Evolutionary conservation across 2,888 invertebrate species (phyloP).

Genomic region (Diaphora mendica): DNA sequence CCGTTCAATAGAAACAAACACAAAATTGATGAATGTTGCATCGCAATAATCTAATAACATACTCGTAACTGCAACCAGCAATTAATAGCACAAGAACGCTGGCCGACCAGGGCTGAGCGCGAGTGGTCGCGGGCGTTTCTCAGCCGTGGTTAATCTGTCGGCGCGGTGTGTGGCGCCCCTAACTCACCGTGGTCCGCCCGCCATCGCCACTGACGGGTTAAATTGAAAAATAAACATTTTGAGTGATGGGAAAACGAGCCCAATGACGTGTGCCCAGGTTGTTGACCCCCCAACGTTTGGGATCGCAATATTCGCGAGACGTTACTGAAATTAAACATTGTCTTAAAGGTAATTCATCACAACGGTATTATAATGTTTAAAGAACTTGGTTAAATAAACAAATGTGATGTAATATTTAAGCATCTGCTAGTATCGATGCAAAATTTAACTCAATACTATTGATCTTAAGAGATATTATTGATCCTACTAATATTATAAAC

Average conservation of each 20-base stretch:
- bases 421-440: no score
- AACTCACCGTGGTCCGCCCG: constrained; percentile 70
- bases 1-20: constrained; percentile 33
- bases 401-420: no score
- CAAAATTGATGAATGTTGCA: constrained; percentile 53
- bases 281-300: constrained; percentile 62
- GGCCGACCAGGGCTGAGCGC: constrained; percentile 27
- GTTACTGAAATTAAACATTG: constrained; percentile 46
- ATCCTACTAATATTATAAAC: no score
- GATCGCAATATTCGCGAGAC: constrained; percentile 46
- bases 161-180: constrained; percentile 84
- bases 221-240: constrained; percentile 85
- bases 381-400: background rate
- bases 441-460: no score
- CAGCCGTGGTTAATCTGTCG: constrained; percentile 73
- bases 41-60: constrained; percentile 54
- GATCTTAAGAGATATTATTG: no score
- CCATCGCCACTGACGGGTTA: constrained; percentile 75
- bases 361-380: constrained; percentile 37
- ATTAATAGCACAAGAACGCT: constrained; percentile 44
- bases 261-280: constrained; percentile 67
- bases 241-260: constrained; percentile 74
- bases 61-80: constrained; percentile 42
- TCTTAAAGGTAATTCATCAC: constrained; percentile 26
- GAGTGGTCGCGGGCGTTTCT: constrained; percentile 42